These are phyloP conservation scores for Cottus gobio DNA, from an alignment of 2,113 vertebrate species.

Conservation along the genomic window DNA sequence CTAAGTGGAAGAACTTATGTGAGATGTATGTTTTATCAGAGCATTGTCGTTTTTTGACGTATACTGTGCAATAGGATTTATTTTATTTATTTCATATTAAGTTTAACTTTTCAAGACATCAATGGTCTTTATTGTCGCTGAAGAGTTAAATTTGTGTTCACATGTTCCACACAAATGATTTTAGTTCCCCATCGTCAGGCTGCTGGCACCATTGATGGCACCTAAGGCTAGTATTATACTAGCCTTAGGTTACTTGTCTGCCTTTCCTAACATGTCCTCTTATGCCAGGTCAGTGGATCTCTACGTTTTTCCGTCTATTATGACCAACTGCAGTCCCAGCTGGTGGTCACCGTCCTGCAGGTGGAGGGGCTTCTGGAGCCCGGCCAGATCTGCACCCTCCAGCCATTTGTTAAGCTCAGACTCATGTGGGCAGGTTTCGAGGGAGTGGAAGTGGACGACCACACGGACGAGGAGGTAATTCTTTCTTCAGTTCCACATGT, in stretches of 20 bases:
- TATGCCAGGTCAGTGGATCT: conserved; percentile 50
- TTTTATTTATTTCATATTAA: no score
- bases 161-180: not conserved
- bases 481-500: not conserved
- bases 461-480: conserved; percentile 51
- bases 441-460: conserved; percentile 24
- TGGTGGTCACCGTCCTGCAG: conserved; percentile 79
- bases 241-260: not conserved
- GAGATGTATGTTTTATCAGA: not conserved
- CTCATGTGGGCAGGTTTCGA: conserved; percentile 67
- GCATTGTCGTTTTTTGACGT: not conserved
- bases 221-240: no score
- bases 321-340: conserved; percentile 58
- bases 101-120: not conserved
- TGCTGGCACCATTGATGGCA: no score
- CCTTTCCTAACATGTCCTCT: not conserved
- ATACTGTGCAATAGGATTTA: not conserved
- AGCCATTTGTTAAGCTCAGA: conserved; percentile 67
- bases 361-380: conserved; percentile 62
- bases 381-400: conserved; percentile 37
- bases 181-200: not conserved
- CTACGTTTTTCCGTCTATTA: conserved; percentile 80
- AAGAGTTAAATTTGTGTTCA: not conserved
- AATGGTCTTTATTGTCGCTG: not conserved
- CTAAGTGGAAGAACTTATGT: not conserved